phyloP scores from a whole-genome alignment of 2,888 invertebrate genomes.

The Heliconius ismenius region DNA sequence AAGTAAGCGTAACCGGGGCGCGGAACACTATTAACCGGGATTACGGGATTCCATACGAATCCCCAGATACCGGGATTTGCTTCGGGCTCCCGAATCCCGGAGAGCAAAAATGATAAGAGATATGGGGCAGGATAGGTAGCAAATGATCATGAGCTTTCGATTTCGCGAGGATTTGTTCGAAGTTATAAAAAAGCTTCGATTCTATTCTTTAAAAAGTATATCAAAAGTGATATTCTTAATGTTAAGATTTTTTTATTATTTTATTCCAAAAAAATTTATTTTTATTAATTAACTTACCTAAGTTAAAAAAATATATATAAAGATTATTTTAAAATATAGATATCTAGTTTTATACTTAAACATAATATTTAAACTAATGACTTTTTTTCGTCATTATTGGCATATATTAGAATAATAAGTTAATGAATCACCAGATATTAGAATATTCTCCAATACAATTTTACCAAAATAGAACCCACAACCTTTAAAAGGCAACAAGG shows the following conservation, averaged over 20 bases:
- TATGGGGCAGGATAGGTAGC: conserved; percentile 53
- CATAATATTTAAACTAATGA: no score
- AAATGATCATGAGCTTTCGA: conserved; percentile 49
- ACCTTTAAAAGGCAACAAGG: neutral
- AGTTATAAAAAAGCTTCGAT: neutral
- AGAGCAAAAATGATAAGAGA: conserved; percentile 79
- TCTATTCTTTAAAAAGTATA: neutral
- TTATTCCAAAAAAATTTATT: no score
- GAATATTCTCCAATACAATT: neutral
- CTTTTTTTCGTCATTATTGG: no score
- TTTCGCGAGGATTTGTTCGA: conserved; percentile 37
- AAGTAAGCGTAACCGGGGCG: conserved; percentile 61
- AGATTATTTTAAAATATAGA: no score
- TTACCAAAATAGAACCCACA: neutral
- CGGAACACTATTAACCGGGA: conserved; percentile 79
- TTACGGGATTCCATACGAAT: conserved; percentile 74
- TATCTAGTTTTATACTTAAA: no score
- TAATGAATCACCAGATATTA: neutral
- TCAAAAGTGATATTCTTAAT: neutral
- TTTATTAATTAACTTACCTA: no score
- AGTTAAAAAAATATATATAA: no score
- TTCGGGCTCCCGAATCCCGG: conserved; percentile 52
- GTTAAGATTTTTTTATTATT: neutral
- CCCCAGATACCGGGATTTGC: conserved; percentile 80
- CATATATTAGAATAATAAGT: neutral